Evolutionary conservation across 2,797 vertebrate genomes (phyloP).

Genomic region (Diglossa cyanea): DNA sequence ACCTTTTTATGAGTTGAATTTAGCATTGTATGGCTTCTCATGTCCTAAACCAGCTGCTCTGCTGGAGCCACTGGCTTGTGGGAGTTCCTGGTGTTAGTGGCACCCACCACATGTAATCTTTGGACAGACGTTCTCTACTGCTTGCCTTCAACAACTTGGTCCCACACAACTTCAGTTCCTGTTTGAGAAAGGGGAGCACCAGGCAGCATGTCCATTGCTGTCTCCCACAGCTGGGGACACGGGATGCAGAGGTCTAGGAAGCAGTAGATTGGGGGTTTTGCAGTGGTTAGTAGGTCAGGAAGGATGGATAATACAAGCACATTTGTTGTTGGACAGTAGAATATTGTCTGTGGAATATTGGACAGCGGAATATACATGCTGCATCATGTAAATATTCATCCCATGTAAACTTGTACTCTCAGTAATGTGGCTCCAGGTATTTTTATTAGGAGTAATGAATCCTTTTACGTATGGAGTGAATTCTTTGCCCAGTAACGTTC

Average conservation of each 20-base stretch:
- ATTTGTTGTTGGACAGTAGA: background rate
- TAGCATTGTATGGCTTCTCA: background rate
- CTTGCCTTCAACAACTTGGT: background rate
- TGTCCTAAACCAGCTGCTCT: background rate
- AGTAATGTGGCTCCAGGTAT: background rate
- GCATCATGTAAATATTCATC: background rate
- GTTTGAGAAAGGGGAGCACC: fast-evolving
- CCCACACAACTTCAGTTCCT: background rate
- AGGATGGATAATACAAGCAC: background rate
- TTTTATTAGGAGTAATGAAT: background rate
- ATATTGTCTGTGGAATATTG: background rate
- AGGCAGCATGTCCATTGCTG: background rate
- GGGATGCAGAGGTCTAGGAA: background rate
- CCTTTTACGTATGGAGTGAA: background rate
- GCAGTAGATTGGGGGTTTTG: background rate
- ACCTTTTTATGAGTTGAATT: background rate
- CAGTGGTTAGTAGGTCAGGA: background rate
- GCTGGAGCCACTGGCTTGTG: background rate
- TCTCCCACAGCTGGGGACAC: background rate
- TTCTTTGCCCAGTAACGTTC: background rate
- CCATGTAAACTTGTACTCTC: background rate
- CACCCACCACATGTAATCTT: background rate
- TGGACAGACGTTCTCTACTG: background rate
- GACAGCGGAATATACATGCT: background rate
- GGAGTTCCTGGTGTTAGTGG: background rate